Evolutionary conservation across 1,140 invertebrate genomes (phyloP), one percentile per base, ranked within the genome.

Genomic region (Monomorium pharaonis): DNA sequence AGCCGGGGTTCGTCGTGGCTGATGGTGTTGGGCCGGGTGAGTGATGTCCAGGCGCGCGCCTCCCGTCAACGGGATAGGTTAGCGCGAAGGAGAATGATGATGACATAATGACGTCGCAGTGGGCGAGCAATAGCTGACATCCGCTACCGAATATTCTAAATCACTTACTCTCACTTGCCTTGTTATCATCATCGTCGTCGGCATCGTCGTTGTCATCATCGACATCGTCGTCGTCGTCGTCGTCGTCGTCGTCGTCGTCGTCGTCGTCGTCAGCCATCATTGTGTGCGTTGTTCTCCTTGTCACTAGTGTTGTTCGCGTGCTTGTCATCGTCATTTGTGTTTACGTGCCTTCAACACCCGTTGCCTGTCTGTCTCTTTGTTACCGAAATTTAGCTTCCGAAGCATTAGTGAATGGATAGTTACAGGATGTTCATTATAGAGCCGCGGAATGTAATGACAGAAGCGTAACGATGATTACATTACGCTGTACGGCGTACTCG

Each of bases 41-140:
- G 88, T 92, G 93, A 94, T 94, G 93, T 91, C 92, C 91, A 89
- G 90, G 93, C 93, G 94, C 93, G 91, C 92, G 93, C 92, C 93
- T 94, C 94, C 92, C 94, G 94, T 95, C 94, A 94, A 94, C 94
- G 85, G 88, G 89, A 91, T 88, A 88, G 85, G 81, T 87, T 56
- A 89, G 92, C 89, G 93, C 93, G 90, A 94, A 94, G 91, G 92
- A 93, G 93, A 94, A 94, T 94, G 93, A 95, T 95, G 94, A 95
- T 94, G 95, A 95, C 94, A 95, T 95, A 95, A 95, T 95, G 94
- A 94, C 94, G 91, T 93, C 94, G 92, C 93, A 92, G 94, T 95
- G 94, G 94, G 94, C 94, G 94, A 94, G 94, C 94, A 95, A 95
- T 95, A 94, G 91, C 93, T 93, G 93, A 95, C 94, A 95, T 95